These are phyloP conservation scores for Anodontia alba DNA, from an alignment of 2,888 invertebrate genomes.

Conservation along the genomic window DNA sequence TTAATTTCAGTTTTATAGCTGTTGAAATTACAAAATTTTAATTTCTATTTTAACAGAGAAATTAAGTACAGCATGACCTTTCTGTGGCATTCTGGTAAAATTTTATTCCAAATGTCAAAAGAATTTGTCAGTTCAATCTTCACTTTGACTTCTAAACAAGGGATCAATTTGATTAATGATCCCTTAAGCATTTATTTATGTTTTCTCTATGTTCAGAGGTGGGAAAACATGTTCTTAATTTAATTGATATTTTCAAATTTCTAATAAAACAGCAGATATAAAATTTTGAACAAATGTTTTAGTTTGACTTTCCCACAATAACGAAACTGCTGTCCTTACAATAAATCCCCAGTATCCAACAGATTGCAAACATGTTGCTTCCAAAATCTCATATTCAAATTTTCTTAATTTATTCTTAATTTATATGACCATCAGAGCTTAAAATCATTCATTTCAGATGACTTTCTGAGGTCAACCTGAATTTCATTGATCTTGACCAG, in stretches of 20 bases:
- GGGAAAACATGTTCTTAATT: background rate
- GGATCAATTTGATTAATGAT: conserved; percentile 5
- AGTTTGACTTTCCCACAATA: conserved; percentile 59
- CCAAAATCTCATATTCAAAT: conserved; percentile 9
- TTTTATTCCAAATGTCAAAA: background rate
- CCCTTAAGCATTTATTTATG: conserved; percentile 13
- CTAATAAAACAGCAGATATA: background rate
- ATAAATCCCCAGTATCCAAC: conserved; percentile 34
- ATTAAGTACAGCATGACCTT: too few relatives aligned
- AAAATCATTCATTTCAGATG: conserved; percentile 21
- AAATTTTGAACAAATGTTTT: background rate
- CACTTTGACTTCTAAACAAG: too few relatives aligned
- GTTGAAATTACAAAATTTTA: too few relatives aligned
- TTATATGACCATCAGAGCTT: background rate
- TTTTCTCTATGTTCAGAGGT: background rate
- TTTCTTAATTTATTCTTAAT: conserved; percentile 53
- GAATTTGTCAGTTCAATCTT: background rate
- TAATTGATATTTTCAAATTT: conserved; percentile 3
- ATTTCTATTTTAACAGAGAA: too few relatives aligned
- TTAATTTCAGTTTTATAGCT: too few relatives aligned
- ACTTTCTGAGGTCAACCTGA: conserved; percentile 26
- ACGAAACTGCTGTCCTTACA: background rate
- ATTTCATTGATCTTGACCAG: conserved; percentile 60
- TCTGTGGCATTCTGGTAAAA: background rate
- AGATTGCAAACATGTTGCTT: conserved; percentile 9